Evolutionary conservation across 1,140 invertebrate species (phyloP).

Genomic region (Mya arenaria): DNA sequence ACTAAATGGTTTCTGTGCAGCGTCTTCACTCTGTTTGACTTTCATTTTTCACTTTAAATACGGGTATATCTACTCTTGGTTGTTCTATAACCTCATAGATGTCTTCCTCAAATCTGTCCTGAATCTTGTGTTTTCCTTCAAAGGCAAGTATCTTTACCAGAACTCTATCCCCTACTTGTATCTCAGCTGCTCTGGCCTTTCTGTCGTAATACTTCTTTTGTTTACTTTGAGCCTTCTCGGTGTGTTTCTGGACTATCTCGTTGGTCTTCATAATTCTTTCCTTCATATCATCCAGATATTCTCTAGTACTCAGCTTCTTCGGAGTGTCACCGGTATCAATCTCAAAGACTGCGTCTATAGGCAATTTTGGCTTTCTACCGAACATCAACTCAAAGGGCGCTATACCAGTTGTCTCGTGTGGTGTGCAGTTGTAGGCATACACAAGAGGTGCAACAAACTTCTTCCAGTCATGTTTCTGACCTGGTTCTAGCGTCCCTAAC

Average conservation of each 20-base stretch:
- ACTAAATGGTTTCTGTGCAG: constrained; percentile 2
- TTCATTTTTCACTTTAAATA: background rate
- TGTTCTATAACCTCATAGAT: constrained; percentile 4
- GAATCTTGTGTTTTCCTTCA: constrained; percentile 34
- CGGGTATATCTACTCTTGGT: background rate
- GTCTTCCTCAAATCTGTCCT: constrained; percentile 22
- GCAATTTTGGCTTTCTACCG: no score
- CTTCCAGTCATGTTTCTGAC: constrained; percentile 34
- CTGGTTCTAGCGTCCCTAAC: constrained; percentile 17
- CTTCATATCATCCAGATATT: no score
- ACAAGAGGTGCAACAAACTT: background rate
- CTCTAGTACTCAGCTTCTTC: no score
- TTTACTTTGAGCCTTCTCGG: constrained; percentile 14
- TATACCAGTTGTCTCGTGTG: no score
- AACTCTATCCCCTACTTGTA: constrained; percentile 13
- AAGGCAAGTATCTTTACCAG: constrained; percentile 11
- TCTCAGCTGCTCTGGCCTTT: constrained; percentile 12
- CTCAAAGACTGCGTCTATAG: no score
- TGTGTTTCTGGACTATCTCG: no score
- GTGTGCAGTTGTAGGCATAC: constrained; percentile 30
- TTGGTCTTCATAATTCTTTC: no score
- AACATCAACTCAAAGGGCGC: no score
- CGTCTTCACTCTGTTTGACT: background rate
- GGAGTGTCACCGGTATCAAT: no score
- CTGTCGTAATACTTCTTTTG: constrained; percentile 33